Percentiles rank a stretch among this genome's conserved stretches.
Conservation (phyloP, 1,140 invertebrate genomes). For the Ceratosolen solmsi region DNA sequence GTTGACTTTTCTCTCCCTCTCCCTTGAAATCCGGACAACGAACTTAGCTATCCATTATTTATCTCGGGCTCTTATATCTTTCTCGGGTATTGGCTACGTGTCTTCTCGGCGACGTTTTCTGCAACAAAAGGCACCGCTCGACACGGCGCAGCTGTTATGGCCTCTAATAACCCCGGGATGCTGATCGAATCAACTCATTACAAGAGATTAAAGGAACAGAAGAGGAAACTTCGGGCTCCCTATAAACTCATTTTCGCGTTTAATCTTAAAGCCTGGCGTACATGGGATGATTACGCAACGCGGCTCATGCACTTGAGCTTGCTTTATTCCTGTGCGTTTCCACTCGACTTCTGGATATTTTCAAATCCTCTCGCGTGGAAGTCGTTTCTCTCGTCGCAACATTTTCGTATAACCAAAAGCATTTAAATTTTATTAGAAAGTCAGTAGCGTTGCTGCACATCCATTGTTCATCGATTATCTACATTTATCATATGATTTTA, state of each 20-base stretch:
- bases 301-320: background rate
- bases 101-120: background rate
- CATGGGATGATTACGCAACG: background rate
- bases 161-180: background rate
- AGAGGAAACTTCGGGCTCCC: background rate
- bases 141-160: no score
- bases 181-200: background rate
- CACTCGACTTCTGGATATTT: background rate
- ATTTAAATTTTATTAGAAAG: no score
- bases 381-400: constrained; percentile 3
- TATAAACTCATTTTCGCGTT: background rate
- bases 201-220: background rate
- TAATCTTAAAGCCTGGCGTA: background rate
- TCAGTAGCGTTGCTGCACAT: background rate
- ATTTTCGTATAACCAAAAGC: background rate
- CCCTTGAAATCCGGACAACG: background rate
- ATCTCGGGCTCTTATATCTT: background rate
- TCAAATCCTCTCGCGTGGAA: background rate
- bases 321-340: background rate
- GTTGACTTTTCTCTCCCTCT: no score
- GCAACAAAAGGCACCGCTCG: background rate
- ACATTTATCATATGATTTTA: background rate
- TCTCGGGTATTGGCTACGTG: background rate
- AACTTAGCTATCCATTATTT: no score
- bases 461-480: background rate